Conservation (phyloP, 35 echinoderm and acorn worm genomes). For the Lytechinus pictus region DNA sequence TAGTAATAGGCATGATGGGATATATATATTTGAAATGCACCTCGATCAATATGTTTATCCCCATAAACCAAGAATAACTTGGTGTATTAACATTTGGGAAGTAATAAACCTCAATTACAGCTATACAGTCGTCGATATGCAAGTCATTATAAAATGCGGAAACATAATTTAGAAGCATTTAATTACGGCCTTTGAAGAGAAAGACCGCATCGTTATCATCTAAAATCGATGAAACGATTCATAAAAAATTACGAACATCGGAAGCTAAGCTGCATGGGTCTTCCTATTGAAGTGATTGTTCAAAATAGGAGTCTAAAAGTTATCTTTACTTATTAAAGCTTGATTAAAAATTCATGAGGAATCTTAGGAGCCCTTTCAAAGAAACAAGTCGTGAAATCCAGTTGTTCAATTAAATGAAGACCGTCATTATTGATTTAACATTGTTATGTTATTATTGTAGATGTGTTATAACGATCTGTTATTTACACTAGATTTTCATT, state of each 20-base stretch:
- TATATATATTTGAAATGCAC: too few relatives aligned
- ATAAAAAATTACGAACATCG: not conserved
- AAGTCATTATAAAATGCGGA: not conserved
- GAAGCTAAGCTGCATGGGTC: not conserved
- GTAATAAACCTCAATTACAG: not conserved
- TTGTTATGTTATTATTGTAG: not conserved
- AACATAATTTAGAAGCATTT: not conserved
- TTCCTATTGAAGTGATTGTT: not conserved
- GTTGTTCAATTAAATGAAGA: not conserved
- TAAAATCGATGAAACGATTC: not conserved
- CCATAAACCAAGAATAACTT: not conserved
- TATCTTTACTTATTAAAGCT: not conserved
- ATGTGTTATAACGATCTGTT: not conserved
- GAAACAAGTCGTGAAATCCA: not conserved
- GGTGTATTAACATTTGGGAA: not conserved
- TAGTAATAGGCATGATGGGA: too few relatives aligned
- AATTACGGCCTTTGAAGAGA: not conserved
- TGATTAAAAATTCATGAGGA: not conserved
- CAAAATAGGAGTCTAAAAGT: not conserved
- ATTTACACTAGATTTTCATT: not conserved
- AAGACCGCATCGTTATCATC: not conserved
- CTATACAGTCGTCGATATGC: not conserved
- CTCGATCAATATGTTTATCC: not conserved
- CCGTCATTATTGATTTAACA: not conserved
- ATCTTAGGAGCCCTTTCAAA: not conserved